Percentiles rank a stretch among this genome's conserved stretches.
phyloP scores from a whole-genome alignment of 2,113 vertebrate genomes.

The Catharus minimus region DNA sequence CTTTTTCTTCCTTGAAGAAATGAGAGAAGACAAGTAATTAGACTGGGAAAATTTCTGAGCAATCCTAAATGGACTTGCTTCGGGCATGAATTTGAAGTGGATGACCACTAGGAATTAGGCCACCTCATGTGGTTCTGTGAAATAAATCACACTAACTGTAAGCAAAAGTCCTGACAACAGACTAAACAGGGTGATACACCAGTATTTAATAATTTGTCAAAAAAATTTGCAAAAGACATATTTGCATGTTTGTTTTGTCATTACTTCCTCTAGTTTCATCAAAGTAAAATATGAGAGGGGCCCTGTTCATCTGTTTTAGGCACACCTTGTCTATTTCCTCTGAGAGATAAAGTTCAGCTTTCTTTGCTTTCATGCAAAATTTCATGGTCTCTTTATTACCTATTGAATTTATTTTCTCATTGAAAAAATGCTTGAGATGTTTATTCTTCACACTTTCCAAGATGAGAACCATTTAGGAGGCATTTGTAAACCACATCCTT shows the following conservation, averaged over 20 bases:
- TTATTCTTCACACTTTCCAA: background rate
- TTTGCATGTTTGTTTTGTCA: background rate
- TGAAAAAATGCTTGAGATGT: background rate
- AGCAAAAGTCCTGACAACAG: background rate
- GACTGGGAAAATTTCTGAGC: background rate
- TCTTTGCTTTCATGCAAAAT: background rate
- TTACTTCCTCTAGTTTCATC: background rate
- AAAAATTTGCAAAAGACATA: background rate
- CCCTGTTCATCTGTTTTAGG: background rate
- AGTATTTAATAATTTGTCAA: background rate
- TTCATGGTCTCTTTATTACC: background rate
- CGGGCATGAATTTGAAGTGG: background rate
- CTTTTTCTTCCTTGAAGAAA: background rate
- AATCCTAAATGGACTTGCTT: background rate
- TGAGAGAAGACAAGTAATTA: background rate
- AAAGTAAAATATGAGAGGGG: background rate
- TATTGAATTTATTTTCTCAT: background rate
- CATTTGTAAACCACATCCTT: background rate
- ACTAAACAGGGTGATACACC: background rate
- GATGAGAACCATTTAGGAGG: background rate
- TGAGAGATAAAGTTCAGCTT: background rate
- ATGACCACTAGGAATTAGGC: background rate
- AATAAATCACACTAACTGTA: background rate
- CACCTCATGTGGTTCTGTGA: fast-evolving
- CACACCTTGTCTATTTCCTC: background rate